These are phyloP conservation scores for Colostygia pectinataria DNA, from an alignment of 2,888 invertebrate species.

Conservation along the genomic window DNA sequence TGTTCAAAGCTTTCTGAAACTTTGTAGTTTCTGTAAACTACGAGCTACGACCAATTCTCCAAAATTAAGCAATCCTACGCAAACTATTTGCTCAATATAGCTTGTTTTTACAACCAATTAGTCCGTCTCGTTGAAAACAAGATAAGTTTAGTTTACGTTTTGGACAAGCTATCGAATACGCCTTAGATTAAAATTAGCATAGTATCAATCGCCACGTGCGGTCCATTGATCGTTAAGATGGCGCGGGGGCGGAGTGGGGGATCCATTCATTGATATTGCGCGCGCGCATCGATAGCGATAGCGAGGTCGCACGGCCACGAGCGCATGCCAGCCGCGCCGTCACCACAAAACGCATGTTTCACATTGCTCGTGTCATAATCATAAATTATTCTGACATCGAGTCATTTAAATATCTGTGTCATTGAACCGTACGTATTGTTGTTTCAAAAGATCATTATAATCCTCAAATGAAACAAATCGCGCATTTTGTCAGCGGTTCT, in stretches of 20 bases:
- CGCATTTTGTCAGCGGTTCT: constrained; percentile 47
- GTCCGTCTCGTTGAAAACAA: constrained; percentile 10
- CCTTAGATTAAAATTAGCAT: constrained; percentile 43
- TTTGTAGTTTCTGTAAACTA: not conserved
- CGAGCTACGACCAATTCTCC: not conserved
- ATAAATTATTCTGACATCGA: constrained; percentile 54
- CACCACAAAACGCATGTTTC: constrained; percentile 53
- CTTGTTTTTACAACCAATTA: constrained; percentile 1
- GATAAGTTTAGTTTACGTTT: constrained; percentile 20
- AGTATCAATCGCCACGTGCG: constrained; percentile 69
- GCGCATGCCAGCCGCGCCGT: constrained; percentile 40
- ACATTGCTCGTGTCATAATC: constrained; percentile 54
- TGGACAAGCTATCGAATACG: constrained; percentile 17
- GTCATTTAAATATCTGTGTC: constrained; percentile 51
- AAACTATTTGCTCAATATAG: not conserved
- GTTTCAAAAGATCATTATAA: constrained; percentile 46
- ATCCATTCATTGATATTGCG: constrained; percentile 74
- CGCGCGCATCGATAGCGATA: constrained; percentile 58
- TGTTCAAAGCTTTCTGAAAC: not conserved
- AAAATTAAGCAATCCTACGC: too few species aligned
- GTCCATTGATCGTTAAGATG: constrained; percentile 65
- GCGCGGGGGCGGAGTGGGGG: constrained; percentile 52
- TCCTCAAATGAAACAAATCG: constrained; percentile 47
- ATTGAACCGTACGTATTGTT: constrained; percentile 58
- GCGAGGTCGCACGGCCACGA: constrained; percentile 51